Evolutionary conservation across 1,140 invertebrate genomes (phyloP), one percentile per base, ranked within the genome.

Genomic region (Drosophila sproati): DNA sequence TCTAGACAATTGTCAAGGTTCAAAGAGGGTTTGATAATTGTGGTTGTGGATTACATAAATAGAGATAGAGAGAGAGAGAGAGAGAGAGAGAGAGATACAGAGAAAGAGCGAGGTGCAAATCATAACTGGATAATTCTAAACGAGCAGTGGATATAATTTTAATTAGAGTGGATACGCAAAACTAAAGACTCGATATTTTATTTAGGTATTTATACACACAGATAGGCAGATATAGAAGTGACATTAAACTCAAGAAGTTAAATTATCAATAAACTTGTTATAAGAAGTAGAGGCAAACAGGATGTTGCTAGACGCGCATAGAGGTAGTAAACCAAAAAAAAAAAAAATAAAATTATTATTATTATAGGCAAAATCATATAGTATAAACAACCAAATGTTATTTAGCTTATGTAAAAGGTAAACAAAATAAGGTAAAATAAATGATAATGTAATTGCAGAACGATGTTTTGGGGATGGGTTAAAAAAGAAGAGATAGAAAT

Each of bases 91-190:
- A 68, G 2, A 59, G 31, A 72, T 35, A 72, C 7, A 69, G 39
- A 62, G 35, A 54, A 8, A 68, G 28, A 59, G 20, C 20, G 20
- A 62, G 59, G 60, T 78, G 75, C 72, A 78, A 78, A 78, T 74
- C 10, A 74, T 50, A 78, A 78, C 4, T 35, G 41, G 75, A 59
- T 45, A 8, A 32, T 48, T 69, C 66, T 74, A 74, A 62, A 69
- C 66, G 66, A 70, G 66, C 72, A 62, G 55, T 37, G 57, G 8
- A 66, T 35, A 29, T 41, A 35, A 66, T 66, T 64, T 47, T 61
- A 47, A 50, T 34, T 61, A 37, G 61, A 60, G 50, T 47, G 50
- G 48, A 51, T 62, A 55, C 50, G 54, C 34, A 68, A 73, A 20
- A 74, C 57, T 61, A 69, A 74, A 55, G 41, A 60, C 41, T 35